A percentile compares a stretch with the other conserved stretches of the same genome.
Evolutionary conservation across 2,797 vertebrate genomes (phyloP).

Genomic region (Crocidura indochinensis): DNA sequence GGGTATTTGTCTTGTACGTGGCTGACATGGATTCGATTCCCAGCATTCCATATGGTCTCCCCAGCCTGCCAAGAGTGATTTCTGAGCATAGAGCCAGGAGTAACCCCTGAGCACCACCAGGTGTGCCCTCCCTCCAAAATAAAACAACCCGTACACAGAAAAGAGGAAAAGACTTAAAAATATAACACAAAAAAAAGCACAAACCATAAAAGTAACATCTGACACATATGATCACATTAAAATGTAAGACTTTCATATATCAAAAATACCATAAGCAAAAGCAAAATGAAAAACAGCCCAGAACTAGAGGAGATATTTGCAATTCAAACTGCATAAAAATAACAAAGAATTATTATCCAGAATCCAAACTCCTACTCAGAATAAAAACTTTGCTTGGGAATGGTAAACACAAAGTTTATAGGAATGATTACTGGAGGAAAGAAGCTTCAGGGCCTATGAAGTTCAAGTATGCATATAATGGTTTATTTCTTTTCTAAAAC

Average conservation of each 20-base stretch:
- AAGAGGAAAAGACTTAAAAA: conserved; percentile 15
- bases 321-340: conserved; percentile 82
- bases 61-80: too few species aligned
- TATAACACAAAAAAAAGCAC: conserved; percentile 63
- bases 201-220: conserved; percentile 70
- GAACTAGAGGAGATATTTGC: conserved; percentile 76
- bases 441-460: neutral
- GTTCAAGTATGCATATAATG: neutral
- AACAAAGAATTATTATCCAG: conserved; percentile 73
- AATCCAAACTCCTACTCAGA: conserved; percentile 75
- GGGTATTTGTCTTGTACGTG: too few species aligned
- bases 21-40: too few species aligned
- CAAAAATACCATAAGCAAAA: conserved; percentile 76
- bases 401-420: conserved; percentile 53
- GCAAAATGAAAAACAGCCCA: conserved; percentile 66
- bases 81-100: too few species aligned
- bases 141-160: neutral
- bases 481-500: conserved; percentile 31
- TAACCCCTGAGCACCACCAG: too few species aligned
- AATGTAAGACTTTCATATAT: conserved; percentile 77
- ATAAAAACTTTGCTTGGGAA: conserved; percentile 64
- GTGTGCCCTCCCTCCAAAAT: too few species aligned
- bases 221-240: conserved; percentile 75
- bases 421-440: conserved; percentile 12
- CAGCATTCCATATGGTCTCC: too few species aligned